phyloP scores from a whole-genome alignment of 2,797 vertebrate species.

The Eulemur mongoz region DNA sequence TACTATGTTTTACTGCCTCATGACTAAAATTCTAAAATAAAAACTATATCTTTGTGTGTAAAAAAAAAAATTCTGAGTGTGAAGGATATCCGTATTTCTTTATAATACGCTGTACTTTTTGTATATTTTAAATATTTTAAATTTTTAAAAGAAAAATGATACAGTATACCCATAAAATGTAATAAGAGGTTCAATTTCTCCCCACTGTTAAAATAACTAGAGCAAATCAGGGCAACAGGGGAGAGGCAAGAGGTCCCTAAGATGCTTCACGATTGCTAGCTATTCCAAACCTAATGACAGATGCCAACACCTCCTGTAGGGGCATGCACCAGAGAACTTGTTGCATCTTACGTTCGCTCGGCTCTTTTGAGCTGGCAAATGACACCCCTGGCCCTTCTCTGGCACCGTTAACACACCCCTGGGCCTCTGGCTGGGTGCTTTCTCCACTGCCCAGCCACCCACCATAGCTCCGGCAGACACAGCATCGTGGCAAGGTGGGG shows the following conservation, averaged over 20 bases:
- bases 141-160: not conserved
- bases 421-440: not conserved
- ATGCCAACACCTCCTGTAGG: not conserved
- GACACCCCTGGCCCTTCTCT: not conserved
- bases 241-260: not conserved
- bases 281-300: not conserved
- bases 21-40: too few species aligned
- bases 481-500: not conserved
- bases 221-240: not conserved
- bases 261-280: not conserved
- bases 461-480: not conserved
- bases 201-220: not conserved
- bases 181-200: not conserved
- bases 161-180: not conserved
- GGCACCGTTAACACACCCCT: fast-evolving
- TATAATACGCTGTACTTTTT: not conserved
- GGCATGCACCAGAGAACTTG: not conserved
- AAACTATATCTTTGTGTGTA: too few species aligned
- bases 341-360: not conserved
- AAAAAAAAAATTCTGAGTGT: not conserved
- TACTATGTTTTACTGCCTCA: too few species aligned
- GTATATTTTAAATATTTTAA: not conserved
- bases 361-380: not conserved
- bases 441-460: not conserved
- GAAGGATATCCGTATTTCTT: not conserved